Conservation (phyloP, 2,797 vertebrate genomes). For the Podarcis lilfordi region DNA sequence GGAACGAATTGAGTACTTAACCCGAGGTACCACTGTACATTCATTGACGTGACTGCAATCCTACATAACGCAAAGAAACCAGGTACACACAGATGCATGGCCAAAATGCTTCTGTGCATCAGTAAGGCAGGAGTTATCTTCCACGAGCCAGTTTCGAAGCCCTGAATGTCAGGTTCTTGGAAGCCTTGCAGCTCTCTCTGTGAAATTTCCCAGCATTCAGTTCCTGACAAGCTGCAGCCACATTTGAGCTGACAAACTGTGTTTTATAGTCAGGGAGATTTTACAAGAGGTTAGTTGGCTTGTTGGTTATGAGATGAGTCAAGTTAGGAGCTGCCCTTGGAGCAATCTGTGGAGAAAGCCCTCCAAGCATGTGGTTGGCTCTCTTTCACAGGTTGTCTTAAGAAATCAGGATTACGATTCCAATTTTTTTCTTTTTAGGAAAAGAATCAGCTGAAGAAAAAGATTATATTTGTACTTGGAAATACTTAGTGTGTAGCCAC, state of each 20-base stretch:
- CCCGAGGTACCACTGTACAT: background rate
- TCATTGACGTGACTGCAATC: background rate
- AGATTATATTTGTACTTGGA: background rate
- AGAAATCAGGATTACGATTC: background rate
- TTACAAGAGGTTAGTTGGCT: background rate
- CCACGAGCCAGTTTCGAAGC: background rate
- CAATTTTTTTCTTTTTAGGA: background rate
- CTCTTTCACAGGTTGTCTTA: background rate
- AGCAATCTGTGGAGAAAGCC: background rate
- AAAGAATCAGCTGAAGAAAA: background rate
- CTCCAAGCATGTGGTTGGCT: background rate
- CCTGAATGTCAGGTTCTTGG: background rate
- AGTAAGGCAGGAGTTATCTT: rapidly evolving
- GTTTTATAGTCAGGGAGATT: background rate
- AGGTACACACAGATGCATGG: background rate
- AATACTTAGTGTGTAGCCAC: background rate
- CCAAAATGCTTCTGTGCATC: background rate
- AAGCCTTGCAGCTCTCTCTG: background rate
- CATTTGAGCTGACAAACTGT: background rate
- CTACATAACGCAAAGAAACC: background rate
- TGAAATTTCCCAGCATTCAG: background rate
- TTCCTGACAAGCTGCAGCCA: background rate
- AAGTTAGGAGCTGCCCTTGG: background rate
- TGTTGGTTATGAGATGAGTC: background rate
- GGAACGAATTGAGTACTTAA: no score